These are phyloP conservation scores for Clepsis dumicolana DNA, from an alignment of 2,888 invertebrate species.

Conservation along the genomic window DNA sequence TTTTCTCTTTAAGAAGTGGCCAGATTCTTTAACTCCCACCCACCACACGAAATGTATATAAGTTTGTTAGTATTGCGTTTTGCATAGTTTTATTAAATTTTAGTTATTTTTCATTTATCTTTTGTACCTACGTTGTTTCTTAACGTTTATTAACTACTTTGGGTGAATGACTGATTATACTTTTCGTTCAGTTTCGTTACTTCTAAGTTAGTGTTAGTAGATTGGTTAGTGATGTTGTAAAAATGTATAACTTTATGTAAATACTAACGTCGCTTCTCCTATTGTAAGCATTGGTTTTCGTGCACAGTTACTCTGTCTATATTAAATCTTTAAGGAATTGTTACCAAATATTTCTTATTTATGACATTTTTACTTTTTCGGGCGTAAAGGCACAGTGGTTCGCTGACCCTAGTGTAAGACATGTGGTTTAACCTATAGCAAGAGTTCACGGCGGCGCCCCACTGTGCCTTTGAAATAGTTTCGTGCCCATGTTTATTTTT, in stretches of 20 bases:
- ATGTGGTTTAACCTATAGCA: background rate
- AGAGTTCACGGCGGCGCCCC: conserved; percentile 39
- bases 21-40: conserved; percentile 75
- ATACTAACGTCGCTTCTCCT: conserved; percentile 67
- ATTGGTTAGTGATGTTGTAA: conserved; percentile 75
- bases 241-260: conserved; percentile 67
- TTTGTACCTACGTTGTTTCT: conserved; percentile 40
- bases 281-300: conserved; percentile 60
- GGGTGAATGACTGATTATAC: conserved; percentile 40
- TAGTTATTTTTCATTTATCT: conserved; percentile 51
- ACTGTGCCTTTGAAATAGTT: conserved; percentile 46
- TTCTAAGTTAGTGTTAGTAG: conserved; percentile 66
- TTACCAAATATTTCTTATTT: conserved; percentile 86
- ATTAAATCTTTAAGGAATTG: conserved; percentile 64
- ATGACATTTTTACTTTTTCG: conserved; percentile 59
- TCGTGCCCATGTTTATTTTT: conserved; percentile 56
- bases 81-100: conserved; percentile 62
- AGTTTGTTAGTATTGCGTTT: conserved; percentile 66
- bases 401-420: background rate
- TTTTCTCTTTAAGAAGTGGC: conserved; percentile 67
- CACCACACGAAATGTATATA: conserved; percentile 79
- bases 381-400: conserved; percentile 29
- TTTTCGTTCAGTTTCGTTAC: conserved; percentile 36
- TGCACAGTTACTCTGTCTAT: conserved; percentile 55
- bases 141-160: conserved; percentile 42